Base-by-base conservation (phyloP, 1,140 invertebrate species). In the Lerema accius region DNA sequence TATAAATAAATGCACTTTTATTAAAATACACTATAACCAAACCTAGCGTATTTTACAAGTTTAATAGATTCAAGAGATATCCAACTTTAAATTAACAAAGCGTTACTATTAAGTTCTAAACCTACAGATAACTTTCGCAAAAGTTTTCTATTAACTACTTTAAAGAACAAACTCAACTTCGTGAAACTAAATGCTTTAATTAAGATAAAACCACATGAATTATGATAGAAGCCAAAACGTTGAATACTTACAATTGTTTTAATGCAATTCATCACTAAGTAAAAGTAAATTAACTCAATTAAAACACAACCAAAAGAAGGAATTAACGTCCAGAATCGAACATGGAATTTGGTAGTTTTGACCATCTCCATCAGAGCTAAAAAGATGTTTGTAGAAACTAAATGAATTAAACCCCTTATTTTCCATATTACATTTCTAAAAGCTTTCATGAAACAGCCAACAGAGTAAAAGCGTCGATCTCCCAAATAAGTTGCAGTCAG, bases 401-500 rank as follows among this genome's bases (percentile, higher is more conserved):
- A 51, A 35, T 51, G 42, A 42, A 61, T 48, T 14, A 51, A 62
- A 50, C 9, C 46, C 16, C 14, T 49, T 26, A 28, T 39, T 32
- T 14, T 19, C 9, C 17, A 49, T 15, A 35, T 42, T 28, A 28
- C 50, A 55, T 39, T n/a, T 14, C 39, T 40, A 43, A 50, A 42
- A 55, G 39, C 39, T 32, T 56, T 56, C 51, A 49, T 32, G 11
- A 35, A 56, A 56, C 50, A 42, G 17, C 40, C 51, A 40, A 43
- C 51, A 43, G 51, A 39, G 39, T 26, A 42, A 56, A 32, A 56
- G 51, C 51, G 51, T 56, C 51, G 43, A 56, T 56, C 42, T 43
- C 39, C 13, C 51, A 56, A 56, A 56, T 56, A 56, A 56, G 39
- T 56, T 55, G 37, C 51, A 55, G 39, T 39, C 51, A 42, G 51